Conservation (phyloP, 2,113 vertebrate species). For the Phyllopteryx taeniolatus region DNA sequence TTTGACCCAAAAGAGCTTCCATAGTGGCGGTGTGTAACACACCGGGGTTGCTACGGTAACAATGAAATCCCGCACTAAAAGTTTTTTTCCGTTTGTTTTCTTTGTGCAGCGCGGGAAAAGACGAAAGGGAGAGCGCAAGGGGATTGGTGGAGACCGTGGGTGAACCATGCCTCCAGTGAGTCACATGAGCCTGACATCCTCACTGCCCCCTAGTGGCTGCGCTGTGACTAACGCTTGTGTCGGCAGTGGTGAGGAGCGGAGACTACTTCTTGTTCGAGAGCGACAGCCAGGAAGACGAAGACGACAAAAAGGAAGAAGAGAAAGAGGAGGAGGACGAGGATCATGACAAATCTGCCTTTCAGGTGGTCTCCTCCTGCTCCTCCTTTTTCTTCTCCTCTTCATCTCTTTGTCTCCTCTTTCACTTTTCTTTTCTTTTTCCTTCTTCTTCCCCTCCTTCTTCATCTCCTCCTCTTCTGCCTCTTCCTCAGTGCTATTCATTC, state of each 20-base stretch:
- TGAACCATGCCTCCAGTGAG: constrained; percentile 99
- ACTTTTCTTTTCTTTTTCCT: too few species aligned
- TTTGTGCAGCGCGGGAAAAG: constrained; percentile 80
- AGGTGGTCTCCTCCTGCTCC: constrained; percentile 82
- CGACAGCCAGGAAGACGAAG: constrained; percentile 93
- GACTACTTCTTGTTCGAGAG: constrained; percentile 99
- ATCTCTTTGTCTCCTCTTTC: too few species aligned
- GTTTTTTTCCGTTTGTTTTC: not conserved
- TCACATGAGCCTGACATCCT: constrained; percentile 71
- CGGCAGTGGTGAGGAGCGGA: constrained; percentile 97
- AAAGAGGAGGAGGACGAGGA: constrained; percentile 86
- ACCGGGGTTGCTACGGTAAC: not conserved
- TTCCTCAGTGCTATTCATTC: not conserved
- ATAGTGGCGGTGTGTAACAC: not conserved
- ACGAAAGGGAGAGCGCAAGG: constrained; percentile 75
- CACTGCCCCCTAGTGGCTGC: constrained; percentile 37
- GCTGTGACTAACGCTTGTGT: constrained; percentile 14
- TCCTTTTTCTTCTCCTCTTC: constrained; percentile 59
- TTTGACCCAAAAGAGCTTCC: constrained; percentile 89
- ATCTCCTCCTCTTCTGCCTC: not conserved
- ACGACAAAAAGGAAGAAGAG: constrained; percentile 76
- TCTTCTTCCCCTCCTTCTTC: too few species aligned
- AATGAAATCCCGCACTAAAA: not conserved
- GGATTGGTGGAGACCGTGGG: constrained; percentile 96
- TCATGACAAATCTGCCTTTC: constrained; percentile 90